Conservation (phyloP, 1,140 invertebrate species). For the Cylas formicarius region DNA sequence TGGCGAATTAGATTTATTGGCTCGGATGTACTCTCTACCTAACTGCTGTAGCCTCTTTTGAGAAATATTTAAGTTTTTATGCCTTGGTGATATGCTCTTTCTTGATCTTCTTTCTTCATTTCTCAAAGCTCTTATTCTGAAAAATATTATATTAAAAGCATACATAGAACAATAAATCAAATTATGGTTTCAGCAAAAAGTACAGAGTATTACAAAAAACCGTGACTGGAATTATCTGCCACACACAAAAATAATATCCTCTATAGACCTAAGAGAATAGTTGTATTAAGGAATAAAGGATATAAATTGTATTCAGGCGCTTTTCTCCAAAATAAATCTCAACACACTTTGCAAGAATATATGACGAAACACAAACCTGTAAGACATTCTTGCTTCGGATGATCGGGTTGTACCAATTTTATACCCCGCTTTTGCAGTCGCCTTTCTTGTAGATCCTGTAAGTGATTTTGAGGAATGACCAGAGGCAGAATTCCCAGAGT, state of each 20-base stretch:
- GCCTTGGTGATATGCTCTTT: conserved; percentile 32
- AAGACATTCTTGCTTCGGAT: conserved; percentile 7
- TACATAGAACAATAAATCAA: not conserved
- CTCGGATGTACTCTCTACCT: conserved; percentile 19
- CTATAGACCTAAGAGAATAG: no score
- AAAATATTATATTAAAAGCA: conserved; percentile 7
- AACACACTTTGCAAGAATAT: conserved; percentile 4
- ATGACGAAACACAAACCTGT: conserved; percentile 13
- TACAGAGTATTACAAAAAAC: no score
- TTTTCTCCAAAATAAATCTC: conserved; percentile 4
- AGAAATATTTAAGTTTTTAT: conserved; percentile 18
- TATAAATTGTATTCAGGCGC: conserved; percentile 6
- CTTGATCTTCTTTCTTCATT: conserved; percentile 20
- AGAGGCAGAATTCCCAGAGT: conserved; percentile 22
- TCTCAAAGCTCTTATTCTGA: conserved; percentile 26
- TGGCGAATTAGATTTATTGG: conserved; percentile 17
- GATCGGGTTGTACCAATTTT: conserved; percentile 2
- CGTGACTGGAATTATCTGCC: no score
- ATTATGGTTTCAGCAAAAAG: not conserved
- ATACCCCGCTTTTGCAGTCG: not conserved
- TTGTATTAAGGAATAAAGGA: no score
- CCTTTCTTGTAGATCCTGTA: not conserved
- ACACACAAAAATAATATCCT: no score
- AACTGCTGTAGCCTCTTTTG: conserved; percentile 22
- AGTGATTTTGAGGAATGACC: conserved; percentile 1